Evolutionary conservation across 2,113 vertebrate species (phyloP).

Genomic region (Actenoides hombroni): DNA sequence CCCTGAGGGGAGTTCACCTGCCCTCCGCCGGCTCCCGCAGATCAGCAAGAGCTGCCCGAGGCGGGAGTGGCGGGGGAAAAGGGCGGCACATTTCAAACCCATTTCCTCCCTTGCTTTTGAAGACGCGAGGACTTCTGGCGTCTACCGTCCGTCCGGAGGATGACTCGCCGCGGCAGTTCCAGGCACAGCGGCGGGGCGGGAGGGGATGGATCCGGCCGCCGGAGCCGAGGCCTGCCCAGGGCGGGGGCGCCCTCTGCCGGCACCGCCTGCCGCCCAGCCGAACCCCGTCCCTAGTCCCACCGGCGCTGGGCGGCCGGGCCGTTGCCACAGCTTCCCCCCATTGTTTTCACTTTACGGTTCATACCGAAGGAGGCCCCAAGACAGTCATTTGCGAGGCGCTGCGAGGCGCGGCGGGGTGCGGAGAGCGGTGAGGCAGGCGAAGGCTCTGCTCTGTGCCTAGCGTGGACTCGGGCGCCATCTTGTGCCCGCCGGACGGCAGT

Average conservation of each 20-base stretch:
- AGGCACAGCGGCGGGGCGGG: background rate
- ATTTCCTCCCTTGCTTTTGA: fast-evolving
- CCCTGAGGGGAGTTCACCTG: background rate
- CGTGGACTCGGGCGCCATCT: slow-evolving; percentile 32
- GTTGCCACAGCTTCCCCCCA: background rate
- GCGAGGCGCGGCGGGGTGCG: background rate
- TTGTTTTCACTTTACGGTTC: too few relatives aligned
- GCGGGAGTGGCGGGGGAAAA: too few relatives aligned
- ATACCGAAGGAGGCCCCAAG: fast-evolving
- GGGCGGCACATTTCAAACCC: background rate
- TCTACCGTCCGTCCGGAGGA: fast-evolving
- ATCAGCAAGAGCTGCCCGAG: too few relatives aligned
- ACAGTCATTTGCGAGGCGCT: too few relatives aligned
- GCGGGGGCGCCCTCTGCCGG: background rate
- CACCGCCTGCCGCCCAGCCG: fast-evolving
- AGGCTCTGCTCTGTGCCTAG: fast-evolving
- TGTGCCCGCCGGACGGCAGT: background rate
- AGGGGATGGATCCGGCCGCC: fast-evolving
- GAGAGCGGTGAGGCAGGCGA: fast-evolving
- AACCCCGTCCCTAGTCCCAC: background rate
- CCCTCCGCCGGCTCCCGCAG: background rate
- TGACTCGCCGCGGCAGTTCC: fast-evolving
- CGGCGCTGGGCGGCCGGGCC: background rate
- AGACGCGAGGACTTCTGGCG: fast-evolving
- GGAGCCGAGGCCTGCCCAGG: too few relatives aligned